Evolutionary conservation across 2,888 invertebrate genomes (phyloP).

Genomic region (Diabrotica balteata): DNA sequence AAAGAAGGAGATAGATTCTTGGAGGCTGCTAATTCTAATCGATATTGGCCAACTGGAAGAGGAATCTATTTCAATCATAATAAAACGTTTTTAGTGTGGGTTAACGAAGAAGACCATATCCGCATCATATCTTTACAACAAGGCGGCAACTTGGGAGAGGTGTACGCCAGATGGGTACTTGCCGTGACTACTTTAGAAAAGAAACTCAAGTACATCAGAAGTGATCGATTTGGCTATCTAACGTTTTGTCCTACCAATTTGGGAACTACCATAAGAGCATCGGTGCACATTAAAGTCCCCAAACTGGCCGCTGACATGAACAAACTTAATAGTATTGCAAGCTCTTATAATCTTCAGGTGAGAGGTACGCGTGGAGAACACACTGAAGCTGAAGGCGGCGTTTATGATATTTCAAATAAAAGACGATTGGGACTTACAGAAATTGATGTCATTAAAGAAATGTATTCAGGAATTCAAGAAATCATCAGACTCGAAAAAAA

Average conservation of each 20-base stretch:
- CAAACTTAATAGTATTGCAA: constrained; percentile 67
- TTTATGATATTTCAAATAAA: constrained; percentile 73
- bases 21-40: constrained; percentile 89
- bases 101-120: constrained; percentile 97
- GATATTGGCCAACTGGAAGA: constrained; percentile 92
- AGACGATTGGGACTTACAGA: constrained; percentile 72
- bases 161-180: constrained; percentile 64
- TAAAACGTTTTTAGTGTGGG: constrained; percentile 97
- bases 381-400: constrained; percentile 66
- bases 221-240: constrained; percentile 70
- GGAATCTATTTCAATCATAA: constrained; percentile 95
- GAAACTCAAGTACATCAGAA: constrained; percentile 64
- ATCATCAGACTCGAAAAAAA: constrained; percentile 65
- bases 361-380: constrained; percentile 70
- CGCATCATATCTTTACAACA: constrained; percentile 97
- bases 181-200: constrained; percentile 65
- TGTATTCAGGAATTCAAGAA: constrained; percentile 69
- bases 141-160: constrained; percentile 88
- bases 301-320: constrained; percentile 63
- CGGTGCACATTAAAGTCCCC: constrained; percentile 74
- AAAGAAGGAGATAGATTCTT: constrained; percentile 93
- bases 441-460: constrained; percentile 68
- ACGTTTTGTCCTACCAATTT: constrained; percentile 78
- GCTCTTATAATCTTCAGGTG: constrained; percentile 66
- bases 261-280: constrained; percentile 74